phyloP scores from a whole-genome alignment of 2,113 vertebrate genomes.

The Stercorarius parasiticus region DNA sequence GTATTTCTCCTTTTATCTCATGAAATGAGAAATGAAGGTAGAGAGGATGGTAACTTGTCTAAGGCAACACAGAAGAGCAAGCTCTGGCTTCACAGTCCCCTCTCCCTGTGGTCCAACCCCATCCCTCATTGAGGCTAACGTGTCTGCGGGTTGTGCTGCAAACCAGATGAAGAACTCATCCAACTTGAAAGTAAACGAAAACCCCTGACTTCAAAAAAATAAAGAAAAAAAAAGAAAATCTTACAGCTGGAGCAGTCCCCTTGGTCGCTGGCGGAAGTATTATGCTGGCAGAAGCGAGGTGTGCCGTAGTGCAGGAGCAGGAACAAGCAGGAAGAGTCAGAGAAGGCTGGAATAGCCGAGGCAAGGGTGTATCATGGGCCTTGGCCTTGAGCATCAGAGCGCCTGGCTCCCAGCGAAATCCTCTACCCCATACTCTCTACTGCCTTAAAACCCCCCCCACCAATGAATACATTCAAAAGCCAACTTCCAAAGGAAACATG shows the following conservation, averaged over 20 bases:
- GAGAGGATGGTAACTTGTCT: not conserved
- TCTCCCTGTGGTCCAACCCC: not conserved
- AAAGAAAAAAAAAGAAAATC: no score
- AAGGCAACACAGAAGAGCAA: not conserved
- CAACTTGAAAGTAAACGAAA: not conserved
- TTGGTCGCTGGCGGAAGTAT: not conserved
- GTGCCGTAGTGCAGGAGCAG: not conserved
- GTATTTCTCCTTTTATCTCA: not conserved
- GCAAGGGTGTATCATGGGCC: not conserved
- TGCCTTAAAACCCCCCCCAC: not conserved
- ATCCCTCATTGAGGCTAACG: not conserved
- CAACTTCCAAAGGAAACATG: not conserved
- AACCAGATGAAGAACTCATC: not conserved
- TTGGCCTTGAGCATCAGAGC: not conserved
- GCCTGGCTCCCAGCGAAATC: not conserved
- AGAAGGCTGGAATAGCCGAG: not conserved
- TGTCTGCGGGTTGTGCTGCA: not conserved
- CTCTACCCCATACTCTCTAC: not conserved
- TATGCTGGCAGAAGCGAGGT: not conserved
- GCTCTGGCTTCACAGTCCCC: not conserved
- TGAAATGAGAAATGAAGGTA: not conserved
- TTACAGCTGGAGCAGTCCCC: not conserved
- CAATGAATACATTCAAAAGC: not conserved
- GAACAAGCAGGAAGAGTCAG: fast-evolving
- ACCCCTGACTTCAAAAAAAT: not conserved